Evolutionary conservation across 1,140 invertebrate genomes (phyloP).

Genomic region (Drosophila pallidifrons): DNA sequence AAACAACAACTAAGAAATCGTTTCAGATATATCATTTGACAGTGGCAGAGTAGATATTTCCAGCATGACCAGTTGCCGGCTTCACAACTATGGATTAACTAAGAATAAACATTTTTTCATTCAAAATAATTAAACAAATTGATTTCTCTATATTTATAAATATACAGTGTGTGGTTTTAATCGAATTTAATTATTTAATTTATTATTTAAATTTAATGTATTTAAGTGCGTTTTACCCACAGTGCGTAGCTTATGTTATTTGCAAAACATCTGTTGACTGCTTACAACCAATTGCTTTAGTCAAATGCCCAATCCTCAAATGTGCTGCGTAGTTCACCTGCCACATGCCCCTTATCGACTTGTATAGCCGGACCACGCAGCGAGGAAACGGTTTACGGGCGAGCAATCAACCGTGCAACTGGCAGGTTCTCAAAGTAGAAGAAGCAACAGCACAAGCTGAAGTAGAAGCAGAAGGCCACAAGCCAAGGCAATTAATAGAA

Average conservation of each 20-base stretch:
- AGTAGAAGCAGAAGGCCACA: conserved; percentile 34
- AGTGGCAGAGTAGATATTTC: too few relatives aligned
- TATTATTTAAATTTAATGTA: neutral
- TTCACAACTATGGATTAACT: too few relatives aligned
- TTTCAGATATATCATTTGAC: too few relatives aligned
- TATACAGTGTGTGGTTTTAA: too few relatives aligned
- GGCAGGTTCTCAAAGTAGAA: conserved; percentile 17
- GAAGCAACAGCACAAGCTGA: conserved; percentile 2
- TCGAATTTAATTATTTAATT: too few relatives aligned
- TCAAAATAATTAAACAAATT: too few relatives aligned
- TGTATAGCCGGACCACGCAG: neutral
- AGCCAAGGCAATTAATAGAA: conserved; percentile 69
- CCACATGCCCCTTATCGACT: neutral
- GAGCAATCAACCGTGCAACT: conserved; percentile 66
- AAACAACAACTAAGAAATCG: too few relatives aligned
- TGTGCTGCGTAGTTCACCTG: conserved; percentile 36
- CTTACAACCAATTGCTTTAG: conserved; percentile 26
- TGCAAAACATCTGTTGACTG: neutral
- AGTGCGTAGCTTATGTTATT: neutral
- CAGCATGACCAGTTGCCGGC: too few relatives aligned
- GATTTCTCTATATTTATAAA: too few relatives aligned
- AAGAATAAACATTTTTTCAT: too few relatives aligned
- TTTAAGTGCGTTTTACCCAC: neutral
- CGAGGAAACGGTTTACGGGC: conserved; percentile 43
- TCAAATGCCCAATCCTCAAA: conserved; percentile 59